Conservation (phyloP, 2,888 invertebrate species). For the Caenorhabditis afra region DNA sequence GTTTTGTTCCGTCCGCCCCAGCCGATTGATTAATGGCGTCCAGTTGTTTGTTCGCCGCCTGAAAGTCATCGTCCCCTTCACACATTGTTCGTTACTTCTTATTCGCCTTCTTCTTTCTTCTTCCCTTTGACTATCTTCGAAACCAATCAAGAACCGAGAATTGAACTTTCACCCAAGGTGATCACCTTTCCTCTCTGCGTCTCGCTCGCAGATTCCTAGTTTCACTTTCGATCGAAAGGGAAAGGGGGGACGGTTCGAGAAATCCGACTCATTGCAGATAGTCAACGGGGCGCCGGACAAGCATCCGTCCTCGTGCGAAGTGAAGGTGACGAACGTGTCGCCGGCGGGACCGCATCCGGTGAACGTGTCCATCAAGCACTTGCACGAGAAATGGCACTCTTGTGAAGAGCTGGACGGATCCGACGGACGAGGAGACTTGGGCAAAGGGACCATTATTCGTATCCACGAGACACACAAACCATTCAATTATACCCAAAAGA, state of each 20-base stretch:
- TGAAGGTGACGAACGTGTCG: conserved; percentile 58
- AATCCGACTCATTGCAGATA: conserved; percentile 22
- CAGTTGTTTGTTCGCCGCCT: conserved; percentile 3
- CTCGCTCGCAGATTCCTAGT: conserved; percentile 10
- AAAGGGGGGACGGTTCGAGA: neutral
- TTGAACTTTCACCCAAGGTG: conserved; percentile 50
- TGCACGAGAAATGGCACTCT: conserved; percentile 53
- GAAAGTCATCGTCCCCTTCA: neutral
- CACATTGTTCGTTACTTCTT: neutral
- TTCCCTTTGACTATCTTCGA: conserved; percentile 36
- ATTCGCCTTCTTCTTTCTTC: conserved; percentile 10
- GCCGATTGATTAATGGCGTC: neutral
- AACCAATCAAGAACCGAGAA: conserved; percentile 55
- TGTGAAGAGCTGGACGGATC: conserved; percentile 40
- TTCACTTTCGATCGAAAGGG: conserved; percentile 31
- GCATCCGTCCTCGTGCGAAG: conserved; percentile 59
- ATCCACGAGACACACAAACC: conserved; percentile 54
- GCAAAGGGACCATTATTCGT: conserved; percentile 51
- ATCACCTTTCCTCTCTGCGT: conserved; percentile 22
- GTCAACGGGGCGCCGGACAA: conserved; percentile 61
- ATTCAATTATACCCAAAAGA: conserved; percentile 34
- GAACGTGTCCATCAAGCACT: conserved; percentile 60
- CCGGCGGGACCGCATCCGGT: conserved; percentile 55
- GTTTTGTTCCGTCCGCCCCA: conserved; percentile 7
- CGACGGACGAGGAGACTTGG: conserved; percentile 40